Base-by-base conservation (phyloP, 2,113 vertebrate species). In the Neofelis nebulosa region DNA sequence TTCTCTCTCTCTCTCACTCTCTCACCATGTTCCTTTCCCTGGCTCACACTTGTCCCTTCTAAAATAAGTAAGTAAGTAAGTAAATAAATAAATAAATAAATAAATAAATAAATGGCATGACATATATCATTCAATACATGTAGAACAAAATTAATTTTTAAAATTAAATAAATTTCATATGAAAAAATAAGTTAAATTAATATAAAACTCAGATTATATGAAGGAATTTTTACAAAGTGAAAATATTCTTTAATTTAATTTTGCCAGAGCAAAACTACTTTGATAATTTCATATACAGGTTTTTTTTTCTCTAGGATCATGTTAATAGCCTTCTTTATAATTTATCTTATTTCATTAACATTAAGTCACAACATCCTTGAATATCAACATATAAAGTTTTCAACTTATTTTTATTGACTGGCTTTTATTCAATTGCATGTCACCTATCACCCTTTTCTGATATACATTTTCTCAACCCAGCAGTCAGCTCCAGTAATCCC, bases 221-320 rank as follows among this genome's bases (percentile, higher is more conserved):
- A 41, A 94, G n/a, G 27, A 16, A 55, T 48, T 74, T 69, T 63
- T 92, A 27, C 27, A n/a, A 38, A 52, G n/a, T 55, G 7, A 85
- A 95, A 76, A 76, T 31, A 0, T 38, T 13, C 25, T 83, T 93
- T 76, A 45, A 50, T 94, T 86, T 97, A 4, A 86, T 1, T 86
- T 94, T 97, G 7, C 5, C n/a, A 97, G 7, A 95, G 15, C 2
- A 76, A 95, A 90, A 84, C 21, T 23, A 92, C 21, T 74, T 84
- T 3, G 55, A 27, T 2, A 18, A 79, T 55, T 81, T 52, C 71
- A 80, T 80, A 74, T 55, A 36, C 1, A 80, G 4, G 1, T 7
- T 95, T n/a, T 45, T 50, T 5, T 71, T 6, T 19, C 3, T 82
- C 10, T 68, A 79, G 8, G 5, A 7, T 92, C 15, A 63, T n/a